Evolutionary conservation across 2,797 vertebrate species (phyloP), one percentile per base, ranked within the genome.

Genomic region (Phaenicophaeus curvirostris): DNA sequence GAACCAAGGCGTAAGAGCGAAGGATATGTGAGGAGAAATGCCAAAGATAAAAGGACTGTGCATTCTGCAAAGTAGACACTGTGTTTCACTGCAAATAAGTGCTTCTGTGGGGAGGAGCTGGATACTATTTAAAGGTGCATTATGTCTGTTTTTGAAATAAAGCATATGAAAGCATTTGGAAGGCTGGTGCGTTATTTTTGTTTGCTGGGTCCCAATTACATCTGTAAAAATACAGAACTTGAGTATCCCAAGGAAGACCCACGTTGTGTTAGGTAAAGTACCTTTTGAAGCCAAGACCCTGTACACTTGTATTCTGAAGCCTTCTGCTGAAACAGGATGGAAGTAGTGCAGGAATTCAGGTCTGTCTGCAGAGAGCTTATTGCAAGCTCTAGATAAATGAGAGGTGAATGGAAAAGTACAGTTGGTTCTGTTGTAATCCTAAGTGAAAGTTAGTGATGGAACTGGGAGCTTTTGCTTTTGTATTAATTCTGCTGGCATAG

Each of bases 91-190:
- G 31, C 28, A 65, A 27, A 81, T 5, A 35, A 35, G 3, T 59
- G 1, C 1, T 42, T 71, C 44, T 50, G 1, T 53, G 15, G 35
- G 6, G 6, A 13, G 0, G 0, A 84, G 31, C 20, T 59, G 8
- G 48, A 2, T n/a, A 20, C 8, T 20, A 5, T 68, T 19, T 28
- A 37, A 82, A 9, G 14, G 8, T 50, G 28, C 1, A 0, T 46
- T 35, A 28, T 18, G 9, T 3, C 9, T 0, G 0, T 0, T 57
- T 75, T 39, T 87, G 41, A 46, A 91, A 24, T 59, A 14, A 89
- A 54, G 31, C 9, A 20, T 27, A 24, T 53, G 9, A 71, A 93
- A 80, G 13, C 6, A 10, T 37, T 53, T 61, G 28, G 15, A 44
- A 81, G 31, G 18, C 15, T 61, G 15, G 4, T 74, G 23, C 28